Percentiles rank a stretch among this genome's conserved stretches.
Conservation (phyloP, 2,113 vertebrate genomes). For the Bubalus kerabau region DNA sequence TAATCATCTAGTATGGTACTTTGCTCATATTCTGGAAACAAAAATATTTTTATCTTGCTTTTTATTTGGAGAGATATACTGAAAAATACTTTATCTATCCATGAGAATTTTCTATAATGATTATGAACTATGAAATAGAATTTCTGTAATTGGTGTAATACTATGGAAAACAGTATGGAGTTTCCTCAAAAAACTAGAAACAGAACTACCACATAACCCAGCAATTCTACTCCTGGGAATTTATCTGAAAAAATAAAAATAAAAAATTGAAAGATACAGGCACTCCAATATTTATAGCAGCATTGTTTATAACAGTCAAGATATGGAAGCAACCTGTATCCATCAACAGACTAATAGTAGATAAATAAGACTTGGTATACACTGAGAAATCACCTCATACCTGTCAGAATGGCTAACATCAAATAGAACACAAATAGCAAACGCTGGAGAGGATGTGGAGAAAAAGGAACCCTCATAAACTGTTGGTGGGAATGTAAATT, state of each 20-base stretch:
- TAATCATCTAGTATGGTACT: not conserved
- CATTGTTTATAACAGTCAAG: not conserved
- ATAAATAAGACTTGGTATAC: not conserved
- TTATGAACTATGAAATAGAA: not conserved
- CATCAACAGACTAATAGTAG: not conserved
- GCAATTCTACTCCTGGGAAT: not conserved
- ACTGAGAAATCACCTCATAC: not conserved
- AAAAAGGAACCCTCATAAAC: not conserved
- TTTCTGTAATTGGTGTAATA: not conserved
- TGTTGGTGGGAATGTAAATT: not conserved
- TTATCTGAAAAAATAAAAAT: not conserved
- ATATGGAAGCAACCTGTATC: not conserved
- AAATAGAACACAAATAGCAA: not conserved
- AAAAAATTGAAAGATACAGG: not conserved
- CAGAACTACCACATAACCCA: not conserved
- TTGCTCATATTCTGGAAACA: not conserved
- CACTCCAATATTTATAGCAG: not conserved
- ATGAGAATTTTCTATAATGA: not conserved
- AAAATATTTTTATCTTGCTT: not conserved
- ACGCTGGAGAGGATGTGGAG: not conserved
- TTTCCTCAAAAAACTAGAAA: not conserved
- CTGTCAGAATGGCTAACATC: not conserved
- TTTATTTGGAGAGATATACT: conserved; percentile 4
- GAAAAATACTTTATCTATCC: not conserved
- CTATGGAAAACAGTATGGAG: not conserved